Base-by-base conservation (phyloP, 2,888 invertebrate species). In the Pomacea canaliculata region DNA sequence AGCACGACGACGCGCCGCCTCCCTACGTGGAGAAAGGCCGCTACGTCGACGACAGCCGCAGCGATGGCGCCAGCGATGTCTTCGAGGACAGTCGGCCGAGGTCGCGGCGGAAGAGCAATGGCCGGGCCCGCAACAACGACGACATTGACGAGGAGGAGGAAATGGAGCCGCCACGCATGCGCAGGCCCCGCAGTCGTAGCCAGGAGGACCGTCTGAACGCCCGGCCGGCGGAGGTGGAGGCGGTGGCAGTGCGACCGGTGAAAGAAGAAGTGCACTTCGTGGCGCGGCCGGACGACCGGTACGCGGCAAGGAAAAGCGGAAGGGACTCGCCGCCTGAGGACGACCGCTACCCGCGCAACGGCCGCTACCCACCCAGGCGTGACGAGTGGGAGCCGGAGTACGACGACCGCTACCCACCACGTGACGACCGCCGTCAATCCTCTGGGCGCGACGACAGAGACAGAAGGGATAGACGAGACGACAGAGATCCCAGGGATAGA, bases 31-130 rank as follows among this genome's bases (percentile, higher is more conserved):
- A 74, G 63, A 63, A 12, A 2, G 4, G 0, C 74, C 19, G n/a
- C 69, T 19, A n/a, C 46, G 48, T 46, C n/a, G 73, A 73, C 67
- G 23, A 66, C 51, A 73, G 73, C 67, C 73, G 73, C 56, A 67
- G 73, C 67, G 56, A 51, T 18, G 72, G 51, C 18, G 49, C 18
- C 49, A 48, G 27, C 23, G 27, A 23, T 0, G 51, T 56, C 4
- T 56, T 56, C 66, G 69, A 73, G 63, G 62, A 73, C 18, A 46
- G 65, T 48, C 19, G 19, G 18, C 65, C 60, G 10, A 23, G 70
- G 62, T 46, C 63, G n/a, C 69, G 70, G 10, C 51, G 59, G 59
- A 73, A 73, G 73, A 46, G 68, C n/a, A n/a, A 62, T 23, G 27
- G n/a, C 46, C 51, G 65, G 51, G 2, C 51, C 51, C 51, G 12